Conservation (phyloP, 2,797 vertebrate species). For the Danio choprae region DNA sequence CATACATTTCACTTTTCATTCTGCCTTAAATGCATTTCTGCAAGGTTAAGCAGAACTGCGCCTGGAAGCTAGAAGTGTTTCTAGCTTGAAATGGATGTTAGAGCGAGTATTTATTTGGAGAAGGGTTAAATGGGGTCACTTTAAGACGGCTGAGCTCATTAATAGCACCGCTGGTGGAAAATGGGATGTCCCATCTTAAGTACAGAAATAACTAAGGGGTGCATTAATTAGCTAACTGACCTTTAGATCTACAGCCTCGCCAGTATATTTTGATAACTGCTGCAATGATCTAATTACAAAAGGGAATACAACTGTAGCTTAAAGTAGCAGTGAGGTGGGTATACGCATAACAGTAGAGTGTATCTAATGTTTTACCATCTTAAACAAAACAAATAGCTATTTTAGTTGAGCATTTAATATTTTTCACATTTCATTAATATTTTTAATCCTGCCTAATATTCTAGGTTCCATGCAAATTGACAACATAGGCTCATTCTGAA, state of each 20-base stretch:
- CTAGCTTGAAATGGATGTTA: conserved; percentile 6
- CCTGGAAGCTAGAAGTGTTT: background rate
- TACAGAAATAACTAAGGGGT: background rate
- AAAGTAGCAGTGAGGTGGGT: background rate
- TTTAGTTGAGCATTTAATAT: background rate
- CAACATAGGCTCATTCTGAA: too few species aligned
- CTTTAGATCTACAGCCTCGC: conserved; percentile 4
- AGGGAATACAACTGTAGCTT: too few species aligned
- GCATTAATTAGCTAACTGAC: conserved; percentile 13
- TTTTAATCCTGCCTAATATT: background rate
- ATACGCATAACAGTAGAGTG: background rate
- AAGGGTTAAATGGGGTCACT: conserved; percentile 24
- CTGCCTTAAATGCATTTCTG: conserved; percentile 37
- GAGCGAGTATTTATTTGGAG: conserved; percentile 25
- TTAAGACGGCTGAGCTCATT: conserved; percentile 15
- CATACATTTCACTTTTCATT: conserved; percentile 44
- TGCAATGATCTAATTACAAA: background rate
- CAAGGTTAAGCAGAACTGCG: conserved; percentile 36
- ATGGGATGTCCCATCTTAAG: conserved; percentile 29
- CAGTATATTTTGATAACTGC: background rate
- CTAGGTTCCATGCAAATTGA: background rate
- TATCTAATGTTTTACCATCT: background rate
- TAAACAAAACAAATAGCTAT: background rate
- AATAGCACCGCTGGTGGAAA: background rate
- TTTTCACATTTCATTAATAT: too few species aligned